Conservation (phyloP, 2,888 invertebrate genomes). For the Epinotia demarniana region DNA sequence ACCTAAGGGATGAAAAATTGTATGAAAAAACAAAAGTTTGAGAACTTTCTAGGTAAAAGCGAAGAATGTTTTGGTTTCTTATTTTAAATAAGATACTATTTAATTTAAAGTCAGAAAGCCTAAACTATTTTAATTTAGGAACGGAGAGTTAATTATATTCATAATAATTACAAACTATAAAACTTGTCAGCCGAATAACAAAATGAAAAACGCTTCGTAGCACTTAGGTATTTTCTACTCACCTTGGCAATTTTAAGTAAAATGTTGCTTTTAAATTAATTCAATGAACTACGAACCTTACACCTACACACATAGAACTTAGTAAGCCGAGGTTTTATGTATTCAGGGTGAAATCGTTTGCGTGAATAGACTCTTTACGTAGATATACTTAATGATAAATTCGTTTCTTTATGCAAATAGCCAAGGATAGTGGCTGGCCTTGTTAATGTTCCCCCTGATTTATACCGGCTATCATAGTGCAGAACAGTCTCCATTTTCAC, state of each 20-base stretch:
- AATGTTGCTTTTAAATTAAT: neutral
- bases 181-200: neutral
- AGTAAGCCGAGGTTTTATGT: neutral
- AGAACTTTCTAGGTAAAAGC: no score
- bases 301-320: neutral
- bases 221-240: neutral
- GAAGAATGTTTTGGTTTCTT: no score
- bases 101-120: no score
- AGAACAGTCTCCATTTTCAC: constrained; percentile 28
- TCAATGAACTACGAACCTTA: neutral
- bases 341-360: neutral
- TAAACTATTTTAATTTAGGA: no score
- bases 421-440: constrained; percentile 19
- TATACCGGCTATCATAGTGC: constrained; percentile 28
- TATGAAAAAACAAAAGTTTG: no score
- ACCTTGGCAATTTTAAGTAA: neutral
- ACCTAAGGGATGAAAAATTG: no score
- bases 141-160: neutral
- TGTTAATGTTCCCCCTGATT: constrained; percentile 25
- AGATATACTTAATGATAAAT: constrained; percentile 9
- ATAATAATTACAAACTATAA: neutral
- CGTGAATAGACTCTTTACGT: neutral
- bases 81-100: no score
- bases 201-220: neutral
- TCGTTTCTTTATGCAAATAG: constrained; percentile 10